Base-by-base conservation (phyloP, 2,888 invertebrate genomes). In the Megamerina dolium region DNA sequence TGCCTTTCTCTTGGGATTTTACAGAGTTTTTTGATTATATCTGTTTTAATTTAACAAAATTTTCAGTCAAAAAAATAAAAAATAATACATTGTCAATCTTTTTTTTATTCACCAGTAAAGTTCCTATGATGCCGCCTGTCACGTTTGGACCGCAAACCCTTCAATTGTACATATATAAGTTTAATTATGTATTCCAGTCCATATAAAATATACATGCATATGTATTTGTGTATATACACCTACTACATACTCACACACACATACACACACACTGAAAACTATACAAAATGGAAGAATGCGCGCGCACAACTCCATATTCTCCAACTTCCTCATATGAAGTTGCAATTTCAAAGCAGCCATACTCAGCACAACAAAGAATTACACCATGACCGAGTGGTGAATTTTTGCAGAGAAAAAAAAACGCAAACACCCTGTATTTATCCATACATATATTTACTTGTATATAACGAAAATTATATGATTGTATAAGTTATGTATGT, bases 101-200 rank as follows among this genome's bases (percentile, higher is more conserved):
- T n/a, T n/a, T n/a, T n/a, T n/a, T n/a, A n/a, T n/a, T n/a, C n/a
- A n/a, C n/a, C n/a, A n/a, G n/a, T n/a, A n/a, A n/a, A n/a, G n/a
- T n/a, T n/a, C n/a, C n/a, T n/a, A n/a, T n/a, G n/a, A n/a, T n/a
- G n/a, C n/a, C n/a, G n/a, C n/a, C n/a, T n/a, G n/a, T n/a, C n/a
- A n/a, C n/a, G n/a, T n/a, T n/a, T n/a, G n/a, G n/a, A n/a, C n/a
- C n/a, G n/a, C n/a, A n/a, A n/a, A n/a, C n/a, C n/a, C n/a, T n/a
- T n/a, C n/a, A n/a, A n/a, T n/a, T 12, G 12, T 31, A 8, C 16
- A 5, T 33, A 4, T 21, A 12, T 10, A 27, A 34, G 16, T 27
- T 41, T 41, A 41, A 34, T 34, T 36, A 14, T 23, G n/a, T 16
- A 23, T 23, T 23, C n/a, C 9, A 23, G 21, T 18, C 20, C 37